A percentile compares a stretch with the other conserved stretches of the same genome.
These are phyloP conservation scores for Dolichopus griseipennis DNA, from an alignment of 2,888 invertebrate genomes.

Conservation along the genomic window DNA sequence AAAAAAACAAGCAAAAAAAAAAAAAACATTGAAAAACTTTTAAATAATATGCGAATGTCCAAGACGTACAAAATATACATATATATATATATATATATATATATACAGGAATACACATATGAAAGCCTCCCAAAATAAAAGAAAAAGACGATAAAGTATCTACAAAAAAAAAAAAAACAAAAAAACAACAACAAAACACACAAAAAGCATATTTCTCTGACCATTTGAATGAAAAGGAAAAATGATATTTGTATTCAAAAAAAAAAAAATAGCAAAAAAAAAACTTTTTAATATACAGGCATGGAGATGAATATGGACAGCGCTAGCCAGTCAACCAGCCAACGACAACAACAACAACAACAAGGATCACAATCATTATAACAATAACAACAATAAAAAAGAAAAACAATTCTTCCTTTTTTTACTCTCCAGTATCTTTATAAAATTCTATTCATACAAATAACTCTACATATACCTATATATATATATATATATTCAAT, in stretches of 20 bases:
- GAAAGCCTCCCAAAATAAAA: not conserved
- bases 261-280: not conserved
- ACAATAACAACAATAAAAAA: too few species aligned
- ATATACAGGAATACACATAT: not conserved
- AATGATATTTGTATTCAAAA: constrained; percentile 7
- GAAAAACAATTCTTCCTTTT: not conserved
- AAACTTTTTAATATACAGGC: constrained; percentile 2
- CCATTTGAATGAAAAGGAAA: constrained; percentile 10
- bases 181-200: not conserved
- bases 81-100: too few species aligned
- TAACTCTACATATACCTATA: not conserved
- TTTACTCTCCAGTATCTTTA: not conserved
- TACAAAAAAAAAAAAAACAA: not conserved
- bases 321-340: too few species aligned
- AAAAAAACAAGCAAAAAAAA: not conserved
- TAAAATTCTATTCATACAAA: not conserved
- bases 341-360: too few species aligned
- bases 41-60: constrained; percentile 6
- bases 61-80: constrained; percentile 2
- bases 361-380: too few species aligned
- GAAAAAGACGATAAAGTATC: constrained; percentile 2
- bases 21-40: not conserved
- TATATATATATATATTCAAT: not conserved
- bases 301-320: not conserved
- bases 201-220: not conserved